Evolutionary conservation across 2,888 invertebrate species (phyloP), one percentile per base, ranked within the genome.

Genomic region (Limnephilus rhombicus): DNA sequence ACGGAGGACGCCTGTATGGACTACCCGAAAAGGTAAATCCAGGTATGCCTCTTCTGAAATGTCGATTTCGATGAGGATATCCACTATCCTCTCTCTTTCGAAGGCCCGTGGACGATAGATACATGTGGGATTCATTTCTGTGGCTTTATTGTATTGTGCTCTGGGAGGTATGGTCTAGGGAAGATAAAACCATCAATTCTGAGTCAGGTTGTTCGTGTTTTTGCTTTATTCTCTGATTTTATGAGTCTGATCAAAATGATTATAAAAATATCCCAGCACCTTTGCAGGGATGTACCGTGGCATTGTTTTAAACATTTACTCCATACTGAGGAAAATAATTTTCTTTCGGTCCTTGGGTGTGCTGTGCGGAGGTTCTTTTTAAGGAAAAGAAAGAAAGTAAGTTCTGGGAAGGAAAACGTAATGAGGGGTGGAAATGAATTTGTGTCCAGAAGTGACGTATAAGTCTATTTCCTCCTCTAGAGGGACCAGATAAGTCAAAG

Each of bases 101-200:
- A 68, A 68, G 68, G 68, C 1, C 24, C 68, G 9, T n/a, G 9
- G 68, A 68, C n/a, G 68, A 68, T 68, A 68, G 5, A 68, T 24
- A 68, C 68, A 68, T 24, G 68, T n/a, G 68, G 68, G 68, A 24
- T 9, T 24, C 68, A 68, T 68, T 68, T 68, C 24, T 24, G 5
- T 68, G 68, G 68, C 68, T n/a, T 68, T 68, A 68, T 68, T 68
- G 68, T 68, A 68, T 68, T 68, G 68, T 68, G 68, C 68, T 68
- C 68, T 9, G 9, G 68, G 68, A n/a, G 68, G 68, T 68, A n/a
- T 68, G 68, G 68, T 68, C 68, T 68, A n/a, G 68, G 68, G 68
- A 68, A 68, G 68, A 68, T 68, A 68, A 68, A 68, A 68, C 24
- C 68, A 7, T 68, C 68, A 68, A 68, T 68, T 68, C 9, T n/a